phyloP scores from a whole-genome alignment of 2,888 invertebrate genomes.

The Octonoba sinensis region DNA sequence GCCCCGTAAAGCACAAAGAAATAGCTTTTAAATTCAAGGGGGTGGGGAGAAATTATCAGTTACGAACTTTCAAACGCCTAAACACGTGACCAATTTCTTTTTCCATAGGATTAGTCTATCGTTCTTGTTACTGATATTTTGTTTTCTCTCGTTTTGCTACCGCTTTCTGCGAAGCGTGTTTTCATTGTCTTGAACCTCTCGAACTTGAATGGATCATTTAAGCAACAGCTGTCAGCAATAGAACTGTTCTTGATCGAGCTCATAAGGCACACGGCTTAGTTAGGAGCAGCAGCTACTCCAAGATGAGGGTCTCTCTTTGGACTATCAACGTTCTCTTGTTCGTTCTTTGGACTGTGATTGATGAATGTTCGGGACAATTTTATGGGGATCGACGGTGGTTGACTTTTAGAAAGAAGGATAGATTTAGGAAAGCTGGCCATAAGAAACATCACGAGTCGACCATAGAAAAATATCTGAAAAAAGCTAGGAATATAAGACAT shows the following conservation, averaged over 20 bases:
- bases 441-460: slow-evolving; percentile 44
- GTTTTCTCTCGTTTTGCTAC: slow-evolving; percentile 6
- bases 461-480: slow-evolving; percentile 44
- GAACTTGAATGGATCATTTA: slow-evolving; percentile 35
- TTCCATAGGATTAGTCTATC: slow-evolving; percentile 23
- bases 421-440: slow-evolving; percentile 29
- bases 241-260: slow-evolving; percentile 14
- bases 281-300: slow-evolving; percentile 1
- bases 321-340: slow-evolving; percentile 15
- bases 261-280: slow-evolving; percentile 4
- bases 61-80: slow-evolving; percentile 47
- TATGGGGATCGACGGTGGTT: slow-evolving; percentile 35
- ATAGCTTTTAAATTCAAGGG: slow-evolving; percentile 50
- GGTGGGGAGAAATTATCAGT: slow-evolving; percentile 49
- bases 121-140: slow-evolving; percentile 5
- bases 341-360: slow-evolving; percentile 32
- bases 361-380: slow-evolving; percentile 55
- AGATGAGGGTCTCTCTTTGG: slow-evolving; percentile 38
- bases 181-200: slow-evolving; percentile 24
- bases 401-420: slow-evolving; percentile 26
- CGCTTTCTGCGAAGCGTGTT: slow-evolving; percentile 30
- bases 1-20: slow-evolving; percentile 50
- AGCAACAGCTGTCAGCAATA: slow-evolving; percentile 18
- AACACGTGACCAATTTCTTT: slow-evolving; percentile 28
- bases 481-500: slow-evolving; percentile 55